phyloP scores from a whole-genome alignment of 2,888 invertebrate species.

The Imbricaverruca yamaguchii region DNA sequence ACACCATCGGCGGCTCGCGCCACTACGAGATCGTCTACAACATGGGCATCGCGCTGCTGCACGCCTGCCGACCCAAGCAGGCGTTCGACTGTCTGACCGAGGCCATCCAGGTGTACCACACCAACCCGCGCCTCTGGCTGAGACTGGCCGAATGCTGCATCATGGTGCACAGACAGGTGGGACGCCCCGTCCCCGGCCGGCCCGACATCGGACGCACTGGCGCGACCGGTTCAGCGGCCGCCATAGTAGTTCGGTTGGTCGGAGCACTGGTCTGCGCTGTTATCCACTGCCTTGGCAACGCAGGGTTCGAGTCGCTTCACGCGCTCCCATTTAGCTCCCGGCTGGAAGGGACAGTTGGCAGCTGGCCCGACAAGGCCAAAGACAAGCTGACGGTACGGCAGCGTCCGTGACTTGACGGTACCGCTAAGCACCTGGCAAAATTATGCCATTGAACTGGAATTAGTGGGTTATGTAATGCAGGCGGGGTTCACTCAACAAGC shows the following conservation, averaged over 20 bases:
- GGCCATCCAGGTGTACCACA: slow-evolving; percentile 73
- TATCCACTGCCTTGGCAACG: not conserved
- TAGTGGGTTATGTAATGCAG: too few species aligned
- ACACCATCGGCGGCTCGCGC: slow-evolving; percentile 53
- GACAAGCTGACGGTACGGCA: too few species aligned
- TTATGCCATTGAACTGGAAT: too few species aligned
- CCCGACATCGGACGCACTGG: too few species aligned
- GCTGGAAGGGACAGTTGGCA: too few species aligned
- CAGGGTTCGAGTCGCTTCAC: not conserved
- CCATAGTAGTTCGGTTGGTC: slow-evolving; percentile 74
- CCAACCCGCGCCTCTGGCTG: slow-evolving; percentile 84
- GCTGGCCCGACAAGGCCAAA: too few species aligned
- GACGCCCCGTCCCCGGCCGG: too few species aligned
- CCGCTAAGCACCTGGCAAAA: too few species aligned
- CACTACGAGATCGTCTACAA: slow-evolving; percentile 67
- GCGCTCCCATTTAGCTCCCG: too few species aligned
- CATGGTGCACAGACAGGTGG: slow-evolving; percentile 31
- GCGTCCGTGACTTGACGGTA: too few species aligned
- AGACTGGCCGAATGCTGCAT: slow-evolving; percentile 90
- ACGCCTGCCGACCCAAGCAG: slow-evolving; percentile 67
- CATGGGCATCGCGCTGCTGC: slow-evolving; percentile 72
- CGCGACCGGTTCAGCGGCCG: too few species aligned
- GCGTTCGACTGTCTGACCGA: slow-evolving; percentile 74
- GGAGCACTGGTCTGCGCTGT: slow-evolving; percentile 61
- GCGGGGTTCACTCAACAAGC: too few species aligned